Conservation (phyloP, 2,888 invertebrate species). For the Tineola bisselliella region DNA sequence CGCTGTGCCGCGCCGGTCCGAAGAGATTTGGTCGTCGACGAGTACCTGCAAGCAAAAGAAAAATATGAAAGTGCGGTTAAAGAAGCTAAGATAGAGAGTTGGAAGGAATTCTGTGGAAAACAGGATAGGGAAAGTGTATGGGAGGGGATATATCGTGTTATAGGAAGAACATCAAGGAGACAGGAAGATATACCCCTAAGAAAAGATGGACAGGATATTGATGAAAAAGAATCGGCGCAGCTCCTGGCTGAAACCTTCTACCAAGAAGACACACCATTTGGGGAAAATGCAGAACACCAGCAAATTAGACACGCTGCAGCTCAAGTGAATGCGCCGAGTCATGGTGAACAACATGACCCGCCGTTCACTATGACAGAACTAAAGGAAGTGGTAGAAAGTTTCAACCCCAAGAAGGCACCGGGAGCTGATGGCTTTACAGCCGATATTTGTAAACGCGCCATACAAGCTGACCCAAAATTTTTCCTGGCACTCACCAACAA, state of each 20-base stretch:
- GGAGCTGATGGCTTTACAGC: conserved; percentile 15
- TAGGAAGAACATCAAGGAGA: conserved; percentile 8
- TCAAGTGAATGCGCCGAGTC: not conserved
- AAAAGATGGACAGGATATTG: not conserved
- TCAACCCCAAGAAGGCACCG: conserved; percentile 18
- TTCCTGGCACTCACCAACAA: too few species aligned
- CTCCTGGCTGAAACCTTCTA: conserved; percentile 17
- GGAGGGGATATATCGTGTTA: conserved; percentile 17
- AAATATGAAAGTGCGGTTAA: not conserved
- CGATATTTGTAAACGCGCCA: conserved; percentile 16
- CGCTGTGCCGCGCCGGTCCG: not conserved
- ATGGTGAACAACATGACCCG: conserved; percentile 14
- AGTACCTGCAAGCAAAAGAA: not conserved
- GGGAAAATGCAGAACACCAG: conserved; percentile 13
- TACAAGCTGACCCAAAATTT: too few species aligned
- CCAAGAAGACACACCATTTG: conserved; percentile 4
- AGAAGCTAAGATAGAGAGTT: not conserved
- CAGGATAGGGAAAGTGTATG: conserved; percentile 4
- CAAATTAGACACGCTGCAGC: conserved; percentile 4
- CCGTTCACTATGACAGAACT: conserved; percentile 17
- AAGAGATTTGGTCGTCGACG: not conserved
- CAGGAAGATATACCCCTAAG: conserved; percentile 10
- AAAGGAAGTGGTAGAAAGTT: not conserved
- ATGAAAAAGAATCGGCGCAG: conserved; percentile 13
- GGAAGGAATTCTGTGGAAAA: not conserved